Evolutionary conservation across 1,140 invertebrate species (phyloP).

Genomic region (Araneus ventricosus): DNA sequence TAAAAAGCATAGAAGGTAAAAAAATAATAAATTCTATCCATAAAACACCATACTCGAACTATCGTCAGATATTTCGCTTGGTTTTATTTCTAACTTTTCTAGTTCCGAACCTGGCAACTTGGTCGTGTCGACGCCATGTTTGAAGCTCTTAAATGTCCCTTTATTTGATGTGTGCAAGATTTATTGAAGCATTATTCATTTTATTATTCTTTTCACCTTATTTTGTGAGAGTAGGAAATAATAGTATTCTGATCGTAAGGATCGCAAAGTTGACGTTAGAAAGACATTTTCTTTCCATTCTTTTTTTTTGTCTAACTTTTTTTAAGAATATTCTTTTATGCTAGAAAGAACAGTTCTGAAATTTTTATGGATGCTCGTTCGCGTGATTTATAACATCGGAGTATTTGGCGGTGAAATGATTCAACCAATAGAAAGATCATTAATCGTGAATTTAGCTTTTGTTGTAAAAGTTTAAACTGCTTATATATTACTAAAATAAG

Average conservation of each 20-base stretch:
- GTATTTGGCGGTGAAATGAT: slow-evolving; percentile 41
- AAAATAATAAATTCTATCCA: slow-evolving; percentile 10
- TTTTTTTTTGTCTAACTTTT: neutral
- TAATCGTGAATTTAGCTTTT: neutral
- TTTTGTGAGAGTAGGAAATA: slow-evolving; percentile 1
- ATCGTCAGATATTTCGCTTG: neutral
- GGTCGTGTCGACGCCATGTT: slow-evolving; percentile 49
- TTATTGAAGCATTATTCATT: slow-evolving; percentile 70
- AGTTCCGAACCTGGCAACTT: slow-evolving; percentile 32
- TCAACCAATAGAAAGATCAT: slow-evolving; percentile 31
- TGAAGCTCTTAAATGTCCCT: slow-evolving; percentile 60
- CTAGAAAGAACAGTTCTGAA: neutral
- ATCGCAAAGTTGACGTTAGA: neutral
- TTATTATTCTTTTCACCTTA: slow-evolving; percentile 14
- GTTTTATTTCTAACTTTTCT: neutral
- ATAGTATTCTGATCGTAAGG: slow-evolving; percentile 15
- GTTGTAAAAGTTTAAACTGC: slow-evolving; percentile 4
- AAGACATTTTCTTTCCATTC: neutral
- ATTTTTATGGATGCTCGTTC: neutral
- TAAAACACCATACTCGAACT: slow-evolving; percentile 40
- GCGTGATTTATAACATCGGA: slow-evolving; percentile 16
- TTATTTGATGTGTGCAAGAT: slow-evolving; percentile 70
- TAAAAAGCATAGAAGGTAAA: neutral
- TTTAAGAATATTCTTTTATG: neutral
- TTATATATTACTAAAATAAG: neutral